Evolutionary conservation across 2,888 invertebrate species (phyloP).

Genomic region (Tyria jacobaeae): DNA sequence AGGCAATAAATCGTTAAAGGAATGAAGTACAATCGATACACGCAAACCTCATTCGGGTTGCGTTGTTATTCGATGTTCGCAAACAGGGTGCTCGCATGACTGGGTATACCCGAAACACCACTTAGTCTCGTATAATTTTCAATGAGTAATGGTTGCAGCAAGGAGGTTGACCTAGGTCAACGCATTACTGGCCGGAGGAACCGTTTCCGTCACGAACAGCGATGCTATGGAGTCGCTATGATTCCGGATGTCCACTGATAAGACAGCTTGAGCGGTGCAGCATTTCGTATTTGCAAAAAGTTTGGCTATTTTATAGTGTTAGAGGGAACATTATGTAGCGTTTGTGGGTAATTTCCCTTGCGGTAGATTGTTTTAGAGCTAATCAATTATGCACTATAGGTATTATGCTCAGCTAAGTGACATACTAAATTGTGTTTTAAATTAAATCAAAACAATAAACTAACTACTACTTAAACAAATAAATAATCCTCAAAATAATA

Average conservation of each 20-base stretch:
- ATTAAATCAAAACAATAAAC: too few relatives aligned
- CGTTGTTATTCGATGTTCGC: slow-evolving; percentile 53
- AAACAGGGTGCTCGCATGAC: slow-evolving; percentile 63
- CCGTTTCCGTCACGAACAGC: slow-evolving; percentile 62
- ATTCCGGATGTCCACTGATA: slow-evolving; percentile 48
- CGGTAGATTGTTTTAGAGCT: background rate
- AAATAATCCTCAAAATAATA: too few relatives aligned
- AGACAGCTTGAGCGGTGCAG: slow-evolving; percentile 28
- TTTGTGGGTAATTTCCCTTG: slow-evolving; percentile 26
- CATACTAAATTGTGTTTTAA: too few relatives aligned
- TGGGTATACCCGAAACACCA: slow-evolving; percentile 80
- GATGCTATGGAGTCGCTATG: slow-evolving; percentile 54
- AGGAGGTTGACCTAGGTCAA: slow-evolving; percentile 78
- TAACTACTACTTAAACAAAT: too few relatives aligned
- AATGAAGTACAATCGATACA: slow-evolving; percentile 59
- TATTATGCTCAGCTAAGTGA: too few relatives aligned
- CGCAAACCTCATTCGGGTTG: slow-evolving; percentile 53
- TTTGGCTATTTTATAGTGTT: slow-evolving; percentile 38
- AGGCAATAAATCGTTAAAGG: slow-evolving; percentile 61
- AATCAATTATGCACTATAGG: background rate
- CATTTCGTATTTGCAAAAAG: slow-evolving; percentile 34
- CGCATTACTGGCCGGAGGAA: slow-evolving; percentile 71
- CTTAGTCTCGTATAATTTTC: slow-evolving; percentile 83
- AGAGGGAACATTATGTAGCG: slow-evolving; percentile 24
- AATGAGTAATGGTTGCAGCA: slow-evolving; percentile 78